Conservation (phyloP, 2,113 vertebrate species). For the Taxidea taxus region DNA sequence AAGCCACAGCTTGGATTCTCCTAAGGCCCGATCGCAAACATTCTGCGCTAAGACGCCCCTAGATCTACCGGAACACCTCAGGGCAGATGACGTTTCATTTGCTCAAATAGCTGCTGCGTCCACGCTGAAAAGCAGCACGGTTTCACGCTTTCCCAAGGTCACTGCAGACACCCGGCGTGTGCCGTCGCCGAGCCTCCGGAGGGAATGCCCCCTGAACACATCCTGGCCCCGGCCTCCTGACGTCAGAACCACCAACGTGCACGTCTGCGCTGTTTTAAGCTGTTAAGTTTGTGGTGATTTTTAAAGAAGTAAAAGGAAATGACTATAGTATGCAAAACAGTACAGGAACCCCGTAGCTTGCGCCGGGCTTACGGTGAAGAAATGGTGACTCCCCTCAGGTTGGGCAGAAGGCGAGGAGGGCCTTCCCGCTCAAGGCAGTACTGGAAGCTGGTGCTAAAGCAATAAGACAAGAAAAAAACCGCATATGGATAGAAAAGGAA, state of each 20-base stretch:
- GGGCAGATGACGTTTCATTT: background rate
- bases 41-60: background rate
- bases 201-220: background rate
- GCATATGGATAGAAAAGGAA: background rate
- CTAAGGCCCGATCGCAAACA: background rate
- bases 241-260: background rate
- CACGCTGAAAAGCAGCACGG: rapidly evolving
- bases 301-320: background rate
- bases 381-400: too few relatives aligned
- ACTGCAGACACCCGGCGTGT: background rate
- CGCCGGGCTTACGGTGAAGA: background rate
- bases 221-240: background rate
- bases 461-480: background rate
- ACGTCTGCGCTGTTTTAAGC: background rate
- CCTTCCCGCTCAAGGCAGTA: too few relatives aligned
- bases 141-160: background rate
- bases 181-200: background rate
- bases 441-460: too few relatives aligned
- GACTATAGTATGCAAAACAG: background rate
- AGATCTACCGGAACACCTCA: rapidly evolving
- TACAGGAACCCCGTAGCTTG: background rate
- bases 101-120: background rate
- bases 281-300: background rate
- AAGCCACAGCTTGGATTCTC: background rate
- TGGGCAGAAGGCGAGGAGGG: background rate